Evolutionary conservation across 23 tunicate genomes (phyloP).

Genomic region (Trididemnum miniatum): DNA sequence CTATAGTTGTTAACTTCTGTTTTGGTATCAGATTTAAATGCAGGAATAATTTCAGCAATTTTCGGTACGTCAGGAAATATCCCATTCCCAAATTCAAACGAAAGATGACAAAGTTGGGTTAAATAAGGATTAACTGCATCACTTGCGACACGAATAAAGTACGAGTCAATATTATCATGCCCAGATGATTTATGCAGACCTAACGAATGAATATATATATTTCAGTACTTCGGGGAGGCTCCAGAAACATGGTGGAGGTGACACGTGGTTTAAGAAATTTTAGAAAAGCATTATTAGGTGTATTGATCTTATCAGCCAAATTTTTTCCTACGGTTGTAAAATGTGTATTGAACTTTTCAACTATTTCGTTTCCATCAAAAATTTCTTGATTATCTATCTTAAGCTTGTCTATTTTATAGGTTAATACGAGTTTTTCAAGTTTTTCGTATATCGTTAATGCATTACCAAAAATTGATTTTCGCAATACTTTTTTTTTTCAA

Average conservation of each 20-base stretch:
- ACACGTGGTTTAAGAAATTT: too few relatives aligned
- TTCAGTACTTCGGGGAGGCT: background rate
- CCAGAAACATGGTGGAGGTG: background rate
- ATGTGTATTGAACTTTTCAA: too few relatives aligned
- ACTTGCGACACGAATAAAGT: background rate
- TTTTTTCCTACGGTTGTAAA: too few relatives aligned
- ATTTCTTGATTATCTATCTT: too few relatives aligned
- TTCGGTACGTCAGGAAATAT: background rate
- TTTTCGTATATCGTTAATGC: too few relatives aligned
- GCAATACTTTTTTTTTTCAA: too few relatives aligned
- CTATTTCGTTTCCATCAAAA: too few relatives aligned
- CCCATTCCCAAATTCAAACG: background rate
- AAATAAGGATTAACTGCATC: background rate
- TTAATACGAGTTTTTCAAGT: too few relatives aligned
- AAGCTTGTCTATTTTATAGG: too few relatives aligned
- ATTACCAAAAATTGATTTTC: too few relatives aligned
- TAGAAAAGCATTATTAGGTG: too few relatives aligned
- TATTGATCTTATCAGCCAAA: too few relatives aligned
- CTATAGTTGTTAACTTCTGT: background rate
- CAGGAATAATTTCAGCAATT: background rate
- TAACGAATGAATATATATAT: background rate
- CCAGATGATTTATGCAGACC: background rate
- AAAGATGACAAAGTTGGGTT: background rate
- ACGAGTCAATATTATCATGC: background rate
- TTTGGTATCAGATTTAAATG: background rate